Evolutionary conservation across 1,140 invertebrate genomes (phyloP).

Genomic region (Helicoverpa armigera): DNA sequence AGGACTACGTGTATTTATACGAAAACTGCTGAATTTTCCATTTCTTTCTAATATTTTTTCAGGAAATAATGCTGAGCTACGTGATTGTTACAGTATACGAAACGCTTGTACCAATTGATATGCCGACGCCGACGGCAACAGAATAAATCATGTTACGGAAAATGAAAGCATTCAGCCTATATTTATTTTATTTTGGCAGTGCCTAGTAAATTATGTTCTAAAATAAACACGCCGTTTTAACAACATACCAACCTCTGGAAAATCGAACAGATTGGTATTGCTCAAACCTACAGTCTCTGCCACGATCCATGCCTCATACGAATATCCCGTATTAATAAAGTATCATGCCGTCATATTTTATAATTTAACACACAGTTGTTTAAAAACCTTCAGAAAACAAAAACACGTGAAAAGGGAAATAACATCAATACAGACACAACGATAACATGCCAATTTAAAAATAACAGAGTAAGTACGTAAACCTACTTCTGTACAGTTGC

Average conservation of each 20-base stretch:
- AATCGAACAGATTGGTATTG: constrained; percentile 6
- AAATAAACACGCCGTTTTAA: constrained; percentile 17
- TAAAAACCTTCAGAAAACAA: constrained; percentile 1
- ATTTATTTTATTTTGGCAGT: neutral
- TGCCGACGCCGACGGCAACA: constrained; percentile 20
- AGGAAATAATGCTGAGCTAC: constrained; percentile 57
- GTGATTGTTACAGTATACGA: constrained; percentile 42
- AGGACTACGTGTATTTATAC: constrained; percentile 76
- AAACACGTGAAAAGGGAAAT: constrained; percentile 7
- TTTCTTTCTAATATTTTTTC: constrained; percentile 70
- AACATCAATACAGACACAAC: constrained; percentile 10
- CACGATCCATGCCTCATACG: neutral
- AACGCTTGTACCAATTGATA: constrained; percentile 6
- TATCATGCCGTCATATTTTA: neutral
- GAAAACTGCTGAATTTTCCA: constrained; percentile 76
- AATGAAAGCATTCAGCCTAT: constrained; percentile 1
- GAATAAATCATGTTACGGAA: constrained; percentile 1
- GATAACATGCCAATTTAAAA: constrained; percentile 21
- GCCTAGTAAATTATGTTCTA: constrained; percentile 21
- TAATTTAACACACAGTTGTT: neutral
- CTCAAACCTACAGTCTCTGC: constrained; percentile 9
- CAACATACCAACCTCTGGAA: constrained; percentile 14
- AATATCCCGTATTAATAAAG: neutral
- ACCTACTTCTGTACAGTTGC: constrained; percentile 27
- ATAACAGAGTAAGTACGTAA: constrained; percentile 2